Base-by-base conservation (phyloP, 1,140 invertebrate species). In the Oedothorax gibbosus region DNA sequence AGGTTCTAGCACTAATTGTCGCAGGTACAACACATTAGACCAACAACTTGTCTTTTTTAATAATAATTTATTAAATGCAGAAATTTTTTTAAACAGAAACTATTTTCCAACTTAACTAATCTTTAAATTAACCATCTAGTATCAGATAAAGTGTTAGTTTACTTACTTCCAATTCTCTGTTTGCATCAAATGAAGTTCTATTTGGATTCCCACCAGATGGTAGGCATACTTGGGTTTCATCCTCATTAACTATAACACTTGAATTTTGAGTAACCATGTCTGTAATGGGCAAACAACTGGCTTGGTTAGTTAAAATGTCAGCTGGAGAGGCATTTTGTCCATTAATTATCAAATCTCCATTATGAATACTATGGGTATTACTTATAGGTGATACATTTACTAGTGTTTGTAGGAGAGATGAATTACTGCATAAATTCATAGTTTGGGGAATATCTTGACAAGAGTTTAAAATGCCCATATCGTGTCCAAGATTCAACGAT, bases 391-490 rank as follows among this genome's bases (percentile, higher is more conserved):
- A 62, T 49, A 60, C 15, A 53, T 53, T 35, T 12, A 69, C 3
- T 10, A 73, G 50, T 64, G 49, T 10, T 18, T 49, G 49, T 18
- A 9, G 12, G 2, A 49, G 60, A 20, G 21, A 6, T n/a, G 57
- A 56, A 62, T 18, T 53, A n/a, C 10, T 81, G 20, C 54, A 53
- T 18, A 81, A 20, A 11, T 62, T 35, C 21, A 62, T 20, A 53
- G 57, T 65, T 73, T 82, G 56, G 35, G 54, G 53, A 15, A 64
- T 49, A 15, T 57, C 69, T 50, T 72, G 80, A 54, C 56, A 77
- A 50, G 73, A 62, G 21, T 64, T 82, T 18, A 82, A 69, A 82
- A 82, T 73, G 35, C 60, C 80, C 51, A 73, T 64, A 64, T 71
- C 65, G 15, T 56, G n/a, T 21, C 69, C 68, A 9, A 73, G 57